A percentile compares a stretch with the other conserved stretches of the same genome.
Conservation (phyloP, 2,113 vertebrate genomes). For the Neodon shergylaensis region DNA sequence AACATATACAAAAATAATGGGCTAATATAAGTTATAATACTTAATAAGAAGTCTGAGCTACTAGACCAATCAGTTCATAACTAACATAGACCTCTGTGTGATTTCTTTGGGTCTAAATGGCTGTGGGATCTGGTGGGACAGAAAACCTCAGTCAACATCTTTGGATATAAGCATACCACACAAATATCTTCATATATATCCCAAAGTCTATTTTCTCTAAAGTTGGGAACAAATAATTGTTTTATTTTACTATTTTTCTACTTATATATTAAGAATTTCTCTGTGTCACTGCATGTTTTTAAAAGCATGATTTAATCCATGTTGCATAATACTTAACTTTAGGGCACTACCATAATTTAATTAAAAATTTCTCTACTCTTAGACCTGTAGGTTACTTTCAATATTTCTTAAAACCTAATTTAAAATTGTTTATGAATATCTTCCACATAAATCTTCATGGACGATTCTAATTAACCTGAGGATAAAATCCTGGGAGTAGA, state of each 20-base stretch:
- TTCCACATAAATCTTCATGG: constrained; percentile 35
- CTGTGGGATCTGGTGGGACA: too few relatives aligned
- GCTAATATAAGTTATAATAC: too few relatives aligned
- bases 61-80: too few relatives aligned
- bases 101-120: too few relatives aligned
- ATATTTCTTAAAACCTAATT: constrained; percentile 39
- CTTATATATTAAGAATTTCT: constrained; percentile 15
- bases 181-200: background rate
- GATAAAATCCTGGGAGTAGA: constrained; percentile 35
- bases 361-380: constrained; percentile 34
- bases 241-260: constrained; percentile 45
- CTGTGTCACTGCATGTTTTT: constrained; percentile 37
- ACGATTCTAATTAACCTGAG: constrained; percentile 37
- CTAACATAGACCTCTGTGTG: too few relatives aligned
- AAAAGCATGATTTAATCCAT: background rate
- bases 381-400: constrained; percentile 41
- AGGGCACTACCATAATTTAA: background rate
- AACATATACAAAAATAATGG: too few relatives aligned
- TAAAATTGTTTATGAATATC: constrained; percentile 34
- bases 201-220: constrained; percentile 14
- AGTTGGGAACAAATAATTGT: background rate
- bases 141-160: background rate
- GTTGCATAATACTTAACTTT: constrained; percentile 26
- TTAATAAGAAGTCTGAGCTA: too few relatives aligned
- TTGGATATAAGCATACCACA: background rate